Evolutionary conservation across 30 jellyfish, hydroid and myxozoan species (phyloP).

Genomic region (Turritopsis dohrnii): DNA sequence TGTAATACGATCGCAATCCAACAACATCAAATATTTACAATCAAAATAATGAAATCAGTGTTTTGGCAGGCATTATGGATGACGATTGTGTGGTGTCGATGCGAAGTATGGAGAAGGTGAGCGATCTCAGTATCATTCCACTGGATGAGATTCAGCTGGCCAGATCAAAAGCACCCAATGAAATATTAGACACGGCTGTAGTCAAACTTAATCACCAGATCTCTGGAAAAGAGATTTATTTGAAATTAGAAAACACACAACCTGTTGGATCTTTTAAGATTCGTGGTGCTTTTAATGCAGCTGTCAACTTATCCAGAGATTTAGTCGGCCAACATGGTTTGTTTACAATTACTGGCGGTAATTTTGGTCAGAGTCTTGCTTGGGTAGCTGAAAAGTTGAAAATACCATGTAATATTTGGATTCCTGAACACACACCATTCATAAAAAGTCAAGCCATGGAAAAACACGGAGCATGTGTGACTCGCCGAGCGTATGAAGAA

Average conservation of each 20-base stretch:
- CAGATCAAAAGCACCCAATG: background rate
- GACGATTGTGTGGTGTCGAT: background rate
- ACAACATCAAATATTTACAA: background rate
- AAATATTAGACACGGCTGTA: background rate
- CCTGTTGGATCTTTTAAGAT: slow-evolving; percentile 18
- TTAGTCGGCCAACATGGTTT: background rate
- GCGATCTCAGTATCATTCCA: background rate
- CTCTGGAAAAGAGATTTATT: background rate
- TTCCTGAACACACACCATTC: background rate
- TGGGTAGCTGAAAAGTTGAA: background rate
- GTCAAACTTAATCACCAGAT: background rate
- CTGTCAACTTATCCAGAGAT: background rate
- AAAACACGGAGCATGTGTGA: background rate
- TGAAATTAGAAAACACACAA: slow-evolving; percentile 7
- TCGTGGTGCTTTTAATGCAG: slow-evolving; percentile 17
- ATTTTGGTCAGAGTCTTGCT: background rate
- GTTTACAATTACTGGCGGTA: background rate
- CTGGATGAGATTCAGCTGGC: background rate
- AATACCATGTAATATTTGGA: background rate
- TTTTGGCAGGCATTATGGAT: no score
- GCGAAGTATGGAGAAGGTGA: background rate
- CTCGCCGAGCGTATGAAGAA: background rate
- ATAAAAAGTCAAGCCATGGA: background rate
- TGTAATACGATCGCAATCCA: background rate
- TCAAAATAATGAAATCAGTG: background rate